Evolutionary conservation across 2,797 vertebrate genomes (phyloP), one percentile per base, ranked within the genome.

Genomic region (Cephalopachus bancanus): DNA sequence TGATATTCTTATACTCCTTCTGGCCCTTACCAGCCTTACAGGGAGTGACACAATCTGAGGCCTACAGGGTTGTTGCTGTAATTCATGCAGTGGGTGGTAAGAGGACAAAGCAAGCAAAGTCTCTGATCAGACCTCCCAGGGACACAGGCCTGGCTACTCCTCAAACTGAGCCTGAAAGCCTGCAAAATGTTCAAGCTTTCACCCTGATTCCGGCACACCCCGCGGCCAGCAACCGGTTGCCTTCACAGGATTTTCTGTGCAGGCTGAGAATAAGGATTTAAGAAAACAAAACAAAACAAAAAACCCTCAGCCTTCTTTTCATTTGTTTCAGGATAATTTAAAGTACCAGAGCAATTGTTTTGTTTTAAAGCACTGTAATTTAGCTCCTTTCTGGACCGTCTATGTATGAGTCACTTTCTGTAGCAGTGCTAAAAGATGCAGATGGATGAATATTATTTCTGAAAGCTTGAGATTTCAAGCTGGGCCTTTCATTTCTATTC

Each of bases 401-500:
- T 72, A 37, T 64, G 37, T 60, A 1, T 90, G 84, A 96, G 89
- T 93, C 90, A 96, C 28, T 71, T 80, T 93, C 71, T 76, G 75
- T 55, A 84, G 60, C 33, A 60, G 59, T 19, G 10, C 37, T 86
- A 33, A 53, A 93, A 94, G n/a, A 95, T 75, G 49, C 53, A 95
- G 94, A 94, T 15, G 90, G 71, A 90, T 93, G 49, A 92, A 81
- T 55, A 75, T 72, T 81, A n/a, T 81, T 96, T 93, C 57, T 84
- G 81, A 97, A 93, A 92, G 80, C n/a, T 84, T 37, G 44, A 64
- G 67, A 89, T 96, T 75, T 93, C 69, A 96, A 97, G n/a, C 44
- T 62, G 37, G 15, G 17, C 59, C 14, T 55, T 91, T 83, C 49
- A 87, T 87, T 91, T 60, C 28, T 96, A 24, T 51, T 83, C 11